Evolutionary conservation across 2,888 invertebrate genomes (phyloP).

Genomic region (Periphyllus acericola): DNA sequence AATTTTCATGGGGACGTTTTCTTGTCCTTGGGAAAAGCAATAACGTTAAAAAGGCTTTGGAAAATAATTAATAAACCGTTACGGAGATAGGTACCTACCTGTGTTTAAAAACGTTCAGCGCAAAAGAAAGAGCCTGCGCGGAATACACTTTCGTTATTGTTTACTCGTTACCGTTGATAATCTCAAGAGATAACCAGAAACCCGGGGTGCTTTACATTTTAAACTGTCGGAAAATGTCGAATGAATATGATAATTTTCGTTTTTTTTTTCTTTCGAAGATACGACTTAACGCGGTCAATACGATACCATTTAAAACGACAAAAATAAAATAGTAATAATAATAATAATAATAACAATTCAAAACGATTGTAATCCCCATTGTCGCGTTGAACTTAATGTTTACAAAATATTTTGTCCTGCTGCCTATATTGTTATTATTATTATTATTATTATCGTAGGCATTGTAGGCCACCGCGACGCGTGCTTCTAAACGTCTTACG

Average conservation of each 20-base stretch:
- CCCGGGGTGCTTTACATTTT: neutral
- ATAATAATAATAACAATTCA: neutral
- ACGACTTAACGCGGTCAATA: neutral
- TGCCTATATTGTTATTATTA: neutral
- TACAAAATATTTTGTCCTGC: neutral
- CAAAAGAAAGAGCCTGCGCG: neutral
- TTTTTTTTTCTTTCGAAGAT: neutral
- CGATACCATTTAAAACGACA: neutral
- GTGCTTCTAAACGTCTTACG: neutral
- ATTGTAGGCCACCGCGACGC: neutral
- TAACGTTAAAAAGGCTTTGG: conserved; percentile 11
- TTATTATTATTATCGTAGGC: neutral
- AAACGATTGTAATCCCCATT: neutral
- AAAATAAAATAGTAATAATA: neutral
- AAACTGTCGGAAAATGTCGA: neutral
- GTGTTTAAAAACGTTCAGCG: neutral
- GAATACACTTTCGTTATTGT: neutral
- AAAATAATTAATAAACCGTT: conserved; percentile 15
- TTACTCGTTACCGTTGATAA: conserved; percentile 19
- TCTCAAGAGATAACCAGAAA: neutral
- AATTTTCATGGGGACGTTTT: neutral
- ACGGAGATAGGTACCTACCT: neutral
- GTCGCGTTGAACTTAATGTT: neutral
- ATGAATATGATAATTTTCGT: neutral
- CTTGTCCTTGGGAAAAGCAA: neutral